These are phyloP conservation scores for Cyclargus thomasi DNA, from an alignment of 1,140 invertebrate genomes.

Conservation along the genomic window DNA sequence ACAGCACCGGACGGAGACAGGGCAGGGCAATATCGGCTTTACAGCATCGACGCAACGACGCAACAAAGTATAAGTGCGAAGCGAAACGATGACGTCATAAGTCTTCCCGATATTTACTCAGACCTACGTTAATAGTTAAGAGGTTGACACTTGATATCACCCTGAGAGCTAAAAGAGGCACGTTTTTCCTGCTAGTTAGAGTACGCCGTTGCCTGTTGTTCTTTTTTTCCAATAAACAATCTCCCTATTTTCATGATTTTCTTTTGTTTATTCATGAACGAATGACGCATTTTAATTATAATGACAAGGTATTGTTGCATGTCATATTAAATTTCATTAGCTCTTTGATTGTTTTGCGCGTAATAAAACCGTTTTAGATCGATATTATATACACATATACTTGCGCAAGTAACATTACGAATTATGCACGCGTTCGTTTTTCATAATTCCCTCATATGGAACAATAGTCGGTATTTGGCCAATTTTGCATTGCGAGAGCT, in stretches of 20 bases:
- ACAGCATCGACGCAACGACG: not conserved
- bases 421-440: too few species aligned
- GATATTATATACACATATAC: too few species aligned
- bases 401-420: too few species aligned
- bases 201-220: not conserved
- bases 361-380: too few species aligned
- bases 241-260: not conserved
- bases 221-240: not conserved
- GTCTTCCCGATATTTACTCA: too few species aligned
- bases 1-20: not conserved
- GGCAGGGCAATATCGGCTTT: not conserved
- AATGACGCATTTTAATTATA: not conserved
- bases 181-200: too few species aligned
- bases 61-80: not conserved
- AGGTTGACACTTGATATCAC: too few species aligned
- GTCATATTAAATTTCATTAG: not conserved
- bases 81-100: too few species aligned
- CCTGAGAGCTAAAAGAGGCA: too few species aligned
- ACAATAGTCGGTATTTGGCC: not conserved
- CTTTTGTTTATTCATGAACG: not conserved
- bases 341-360: too few species aligned
- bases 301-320: not conserved
- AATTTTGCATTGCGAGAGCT: conserved; percentile 9
- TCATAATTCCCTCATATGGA: not conserved
- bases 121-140: too few species aligned